These are phyloP conservation scores for Nematolebias whitei DNA, from an alignment of 2,113 vertebrate genomes.

Conservation along the genomic window DNA sequence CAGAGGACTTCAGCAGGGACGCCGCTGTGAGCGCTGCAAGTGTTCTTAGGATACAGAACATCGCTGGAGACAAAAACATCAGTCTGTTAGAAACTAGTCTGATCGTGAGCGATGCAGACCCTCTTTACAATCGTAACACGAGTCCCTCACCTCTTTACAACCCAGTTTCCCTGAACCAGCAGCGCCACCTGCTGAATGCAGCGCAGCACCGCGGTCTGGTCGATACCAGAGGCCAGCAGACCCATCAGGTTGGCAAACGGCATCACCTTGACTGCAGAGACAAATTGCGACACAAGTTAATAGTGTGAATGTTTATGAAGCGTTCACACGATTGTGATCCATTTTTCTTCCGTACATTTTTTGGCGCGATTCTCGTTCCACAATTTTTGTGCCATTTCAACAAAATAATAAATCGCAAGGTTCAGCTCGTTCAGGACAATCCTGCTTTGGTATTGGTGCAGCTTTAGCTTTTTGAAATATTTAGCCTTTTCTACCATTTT, in stretches of 20 bases:
- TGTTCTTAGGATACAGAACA: slow-evolving; percentile 95
- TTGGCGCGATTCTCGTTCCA: no score
- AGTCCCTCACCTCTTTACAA: slow-evolving; percentile 95
- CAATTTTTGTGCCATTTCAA: no score
- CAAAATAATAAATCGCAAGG: no score
- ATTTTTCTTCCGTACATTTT: no score
- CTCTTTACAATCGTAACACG: no score
- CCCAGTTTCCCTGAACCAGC: slow-evolving; percentile 98
- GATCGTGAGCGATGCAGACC: not conserved
- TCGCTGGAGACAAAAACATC: slow-evolving; percentile 77
- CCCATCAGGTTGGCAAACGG: slow-evolving; percentile 97
- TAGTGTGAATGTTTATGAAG: not conserved
- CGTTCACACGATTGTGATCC: no score
- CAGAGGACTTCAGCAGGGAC: slow-evolving; percentile 96
- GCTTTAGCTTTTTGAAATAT: no score
- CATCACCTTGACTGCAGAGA: slow-evolving; percentile 90
- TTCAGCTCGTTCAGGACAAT: no score
- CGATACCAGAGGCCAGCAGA: slow-evolving; percentile 88
- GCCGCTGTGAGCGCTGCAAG: slow-evolving; percentile 93
- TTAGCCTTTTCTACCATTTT: no score
- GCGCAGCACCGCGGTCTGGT: slow-evolving; percentile 89
- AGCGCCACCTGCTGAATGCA: slow-evolving; percentile 99
- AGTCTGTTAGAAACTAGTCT: not conserved
- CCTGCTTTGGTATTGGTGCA: no score
- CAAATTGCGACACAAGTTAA: not conserved